Percentiles rank a stretch among this genome's conserved stretches.
Conservation (phyloP, 2,113 vertebrate genomes). For the Gobius niger region DNA sequence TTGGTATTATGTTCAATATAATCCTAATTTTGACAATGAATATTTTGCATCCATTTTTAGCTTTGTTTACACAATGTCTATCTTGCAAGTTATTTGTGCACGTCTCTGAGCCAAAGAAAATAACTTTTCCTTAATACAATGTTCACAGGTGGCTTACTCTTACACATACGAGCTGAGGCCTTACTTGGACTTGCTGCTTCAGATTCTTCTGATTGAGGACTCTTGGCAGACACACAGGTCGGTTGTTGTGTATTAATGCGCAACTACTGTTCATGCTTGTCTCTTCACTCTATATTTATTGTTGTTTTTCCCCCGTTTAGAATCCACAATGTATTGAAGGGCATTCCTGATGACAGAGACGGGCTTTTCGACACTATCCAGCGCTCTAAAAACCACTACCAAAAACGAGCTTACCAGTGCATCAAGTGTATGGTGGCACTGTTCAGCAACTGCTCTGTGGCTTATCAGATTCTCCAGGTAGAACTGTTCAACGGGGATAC, state of each 20-base stretch:
- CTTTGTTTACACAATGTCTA: too few species aligned
- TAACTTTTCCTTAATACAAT: too few species aligned
- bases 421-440: slow-evolving; percentile 99
- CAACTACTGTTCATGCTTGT: too few species aligned
- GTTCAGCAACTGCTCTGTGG: slow-evolving; percentile 98
- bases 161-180: slow-evolving; percentile 98
- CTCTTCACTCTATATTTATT: not conserved
- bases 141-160: slow-evolving; percentile 91
- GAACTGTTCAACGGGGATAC: not conserved
- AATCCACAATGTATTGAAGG: slow-evolving; percentile 99
- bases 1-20: too few species aligned
- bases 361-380: slow-evolving; percentile 99
- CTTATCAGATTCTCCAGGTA: slow-evolving; percentile 99
- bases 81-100: too few species aligned
- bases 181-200: slow-evolving; percentile 96
- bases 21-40: too few species aligned
- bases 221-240: slow-evolving; percentile 99
- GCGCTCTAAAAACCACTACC: slow-evolving; percentile 99
- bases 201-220: slow-evolving; percentile 97
- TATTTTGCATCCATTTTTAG: too few species aligned
- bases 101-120: too few species aligned
- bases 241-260: slow-evolving; percentile 10
- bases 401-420: slow-evolving; percentile 98
- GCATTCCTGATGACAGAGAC: slow-evolving; percentile 97
- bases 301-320: slow-evolving; percentile 63